A percentile compares a stretch with the other conserved stretches of the same genome.
Evolutionary conservation across 2,113 vertebrate species (phyloP).

Genomic region (Toxostoma redivivum): DNA sequence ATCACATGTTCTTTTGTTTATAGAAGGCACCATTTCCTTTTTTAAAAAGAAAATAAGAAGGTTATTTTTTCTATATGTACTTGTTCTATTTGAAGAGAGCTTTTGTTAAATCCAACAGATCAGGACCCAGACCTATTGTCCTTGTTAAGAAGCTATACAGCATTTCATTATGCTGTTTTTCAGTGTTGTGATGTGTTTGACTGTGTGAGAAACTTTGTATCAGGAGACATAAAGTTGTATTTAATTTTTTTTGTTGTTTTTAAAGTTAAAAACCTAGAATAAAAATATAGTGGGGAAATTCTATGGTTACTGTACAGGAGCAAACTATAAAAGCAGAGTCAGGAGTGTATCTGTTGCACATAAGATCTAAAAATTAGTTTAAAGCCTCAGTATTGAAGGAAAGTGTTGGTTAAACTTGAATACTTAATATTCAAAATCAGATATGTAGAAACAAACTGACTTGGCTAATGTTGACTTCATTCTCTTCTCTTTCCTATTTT

Average conservation of each 20-base stretch:
- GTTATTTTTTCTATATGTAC: constrained; percentile 65
- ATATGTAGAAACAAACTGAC: constrained; percentile 30
- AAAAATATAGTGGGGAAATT: constrained; percentile 31
- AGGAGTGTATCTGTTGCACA: constrained; percentile 2
- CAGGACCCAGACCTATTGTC: not conserved
- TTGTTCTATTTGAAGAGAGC: constrained; percentile 47
- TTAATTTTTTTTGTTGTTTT: constrained; percentile 47
- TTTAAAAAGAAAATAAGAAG: constrained; percentile 53
- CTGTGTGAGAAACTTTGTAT: constrained; percentile 43
- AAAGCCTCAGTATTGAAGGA: not conserved
- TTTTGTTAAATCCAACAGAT: constrained; percentile 59
- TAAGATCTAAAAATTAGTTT: not conserved
- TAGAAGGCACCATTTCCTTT: constrained; percentile 52
- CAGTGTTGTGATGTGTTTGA: constrained; percentile 56
- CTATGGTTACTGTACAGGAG: constrained; percentile 28
- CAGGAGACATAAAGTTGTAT: constrained; percentile 23
- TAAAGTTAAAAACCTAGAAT: constrained; percentile 45
- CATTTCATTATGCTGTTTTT: constrained; percentile 58
- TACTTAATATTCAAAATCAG: constrained; percentile 49
- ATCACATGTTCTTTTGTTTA: constrained; percentile 42
- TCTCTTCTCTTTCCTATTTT: constrained; percentile 72
- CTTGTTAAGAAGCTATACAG: constrained; percentile 29
- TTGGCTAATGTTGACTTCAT: constrained; percentile 50
- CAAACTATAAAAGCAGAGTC: constrained; percentile 6
- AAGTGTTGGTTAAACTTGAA: not conserved